Evolutionary conservation across 2,113 vertebrate genomes (phyloP).

Genomic region (Gymnarchus niloticus): DNA sequence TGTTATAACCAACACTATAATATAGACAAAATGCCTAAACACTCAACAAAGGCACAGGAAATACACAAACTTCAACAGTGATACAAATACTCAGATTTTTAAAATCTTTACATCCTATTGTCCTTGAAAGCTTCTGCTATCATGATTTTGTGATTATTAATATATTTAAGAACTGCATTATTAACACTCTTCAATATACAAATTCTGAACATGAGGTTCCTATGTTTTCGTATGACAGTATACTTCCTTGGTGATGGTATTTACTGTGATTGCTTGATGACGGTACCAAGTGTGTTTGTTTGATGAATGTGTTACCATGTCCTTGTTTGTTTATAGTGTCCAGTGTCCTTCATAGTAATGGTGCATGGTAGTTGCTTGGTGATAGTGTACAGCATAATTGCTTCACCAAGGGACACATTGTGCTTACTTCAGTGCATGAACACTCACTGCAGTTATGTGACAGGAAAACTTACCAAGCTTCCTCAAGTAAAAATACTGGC

Average conservation of each 20-base stretch:
- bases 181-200: background rate
- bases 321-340: background rate
- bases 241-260: background rate
- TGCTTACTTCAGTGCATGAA: background rate
- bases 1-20: background rate
- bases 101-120: background rate
- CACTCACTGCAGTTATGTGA: background rate
- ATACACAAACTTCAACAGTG: background rate
- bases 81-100: background rate
- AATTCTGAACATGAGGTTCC: background rate
- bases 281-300: background rate
- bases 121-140: background rate
- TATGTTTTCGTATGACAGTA: no score
- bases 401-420: background rate
- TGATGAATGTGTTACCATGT: background rate
- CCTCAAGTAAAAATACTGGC: background rate
- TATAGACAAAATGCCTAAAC: background rate
- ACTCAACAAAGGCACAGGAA: background rate
- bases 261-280: background rate
- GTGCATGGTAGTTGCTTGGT: background rate
- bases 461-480: background rate
- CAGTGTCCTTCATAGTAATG: background rate
- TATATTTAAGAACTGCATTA: no score
- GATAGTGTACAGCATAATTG: background rate
- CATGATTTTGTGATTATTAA: background rate